Evolutionary conservation across 1,140 invertebrate genomes (phyloP).

Genomic region (Chymomyza costata): DNA sequence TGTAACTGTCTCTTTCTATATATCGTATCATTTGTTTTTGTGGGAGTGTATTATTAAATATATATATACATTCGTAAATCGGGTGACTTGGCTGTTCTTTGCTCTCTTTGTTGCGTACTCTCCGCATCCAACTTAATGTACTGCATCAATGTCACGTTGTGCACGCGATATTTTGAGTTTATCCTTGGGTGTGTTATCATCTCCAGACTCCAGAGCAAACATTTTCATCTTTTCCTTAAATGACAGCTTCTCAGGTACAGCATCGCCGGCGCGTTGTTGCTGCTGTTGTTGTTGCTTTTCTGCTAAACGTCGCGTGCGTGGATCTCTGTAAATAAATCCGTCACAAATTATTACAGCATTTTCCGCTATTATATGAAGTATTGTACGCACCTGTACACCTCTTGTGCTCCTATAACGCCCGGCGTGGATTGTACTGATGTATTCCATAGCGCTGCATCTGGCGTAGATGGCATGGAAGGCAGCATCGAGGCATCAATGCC

Average conservation of each 20-base stretch:
- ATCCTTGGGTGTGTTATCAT: constrained; percentile 90
- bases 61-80: constrained; percentile 23
- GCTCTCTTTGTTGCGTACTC: background rate
- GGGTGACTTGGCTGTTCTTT: no score
- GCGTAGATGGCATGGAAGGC: constrained; percentile 79
- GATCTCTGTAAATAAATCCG: constrained; percentile 81
- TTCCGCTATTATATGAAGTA: background rate
- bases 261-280: constrained; percentile 79
- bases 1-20: constrained; percentile 37
- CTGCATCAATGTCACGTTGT: constrained; percentile 91
- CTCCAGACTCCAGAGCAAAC: constrained; percentile 95
- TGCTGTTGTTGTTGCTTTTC: constrained; percentile 86
- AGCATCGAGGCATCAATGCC: constrained; percentile 61
- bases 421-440: constrained; percentile 82
- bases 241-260: constrained; percentile 91
- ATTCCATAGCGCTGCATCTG: constrained; percentile 77
- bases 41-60: constrained; percentile 15
- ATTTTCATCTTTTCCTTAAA: constrained; percentile 98
- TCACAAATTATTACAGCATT: background rate
- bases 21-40: constrained; percentile 8
- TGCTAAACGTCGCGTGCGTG: constrained; percentile 85
- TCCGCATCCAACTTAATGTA: constrained; percentile 71
- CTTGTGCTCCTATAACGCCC: constrained; percentile 94
- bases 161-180: constrained; percentile 95
- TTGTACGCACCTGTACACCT: constrained; percentile 87